Percentiles rank a stretch among this genome's conserved stretches.
Conservation (phyloP, 2,797 vertebrate species). For the Basileuterus tristriatus region DNA sequence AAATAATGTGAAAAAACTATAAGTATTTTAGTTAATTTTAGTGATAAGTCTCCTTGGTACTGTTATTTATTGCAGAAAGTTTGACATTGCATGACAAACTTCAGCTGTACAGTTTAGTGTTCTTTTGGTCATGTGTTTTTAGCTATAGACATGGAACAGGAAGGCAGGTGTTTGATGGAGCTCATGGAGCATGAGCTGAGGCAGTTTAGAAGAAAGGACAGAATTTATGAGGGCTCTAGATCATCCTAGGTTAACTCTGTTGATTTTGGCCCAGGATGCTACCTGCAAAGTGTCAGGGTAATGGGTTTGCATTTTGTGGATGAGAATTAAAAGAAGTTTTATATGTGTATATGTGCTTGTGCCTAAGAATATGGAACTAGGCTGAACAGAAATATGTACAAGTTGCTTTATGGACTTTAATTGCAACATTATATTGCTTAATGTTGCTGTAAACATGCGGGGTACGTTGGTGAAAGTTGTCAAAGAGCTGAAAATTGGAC, state of each 20-base stretch:
- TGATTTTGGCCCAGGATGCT: slow-evolving; percentile 21
- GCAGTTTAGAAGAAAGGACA: neutral
- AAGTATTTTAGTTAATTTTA: neutral
- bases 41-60: neutral
- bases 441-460: neutral
- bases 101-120: neutral
- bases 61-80: neutral
- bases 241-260: slow-evolving; percentile 15
- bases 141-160: neutral
- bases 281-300: neutral
- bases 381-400: neutral
- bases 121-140: neutral
- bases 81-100: neutral
- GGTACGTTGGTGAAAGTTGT: neutral
- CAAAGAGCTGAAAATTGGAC: neutral
- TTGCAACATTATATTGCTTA: neutral
- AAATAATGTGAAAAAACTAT: neutral
- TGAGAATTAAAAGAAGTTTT: neutral
- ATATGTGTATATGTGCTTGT: neutral
- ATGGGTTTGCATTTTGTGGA: neutral
- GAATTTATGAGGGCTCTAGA: slow-evolving; percentile 3
- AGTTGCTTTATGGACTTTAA: neutral
- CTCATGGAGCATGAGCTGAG: neutral
- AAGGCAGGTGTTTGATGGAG: neutral
- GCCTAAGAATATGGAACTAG: neutral